Percentiles rank a stretch among this genome's conserved stretches.
These are phyloP conservation scores for Nasonovia ribisnigri DNA, from an alignment of 2,888 invertebrate species.

Conservation along the genomic window DNA sequence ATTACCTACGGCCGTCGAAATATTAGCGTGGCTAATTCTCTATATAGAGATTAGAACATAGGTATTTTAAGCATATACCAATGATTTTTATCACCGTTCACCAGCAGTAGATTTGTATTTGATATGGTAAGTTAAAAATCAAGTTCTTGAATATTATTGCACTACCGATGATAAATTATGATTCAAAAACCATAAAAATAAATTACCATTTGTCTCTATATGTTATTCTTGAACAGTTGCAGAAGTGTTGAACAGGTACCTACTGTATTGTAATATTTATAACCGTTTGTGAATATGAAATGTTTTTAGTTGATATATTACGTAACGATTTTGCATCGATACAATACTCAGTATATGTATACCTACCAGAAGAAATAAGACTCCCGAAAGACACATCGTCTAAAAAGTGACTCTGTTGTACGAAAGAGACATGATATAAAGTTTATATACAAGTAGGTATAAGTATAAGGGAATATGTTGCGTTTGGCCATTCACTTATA, in stretches of 20 bases:
- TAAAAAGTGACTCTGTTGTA: not conserved
- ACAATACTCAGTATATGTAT: not conserved
- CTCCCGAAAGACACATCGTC: not conserved
- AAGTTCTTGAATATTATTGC: not conserved
- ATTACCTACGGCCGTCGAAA: not conserved
- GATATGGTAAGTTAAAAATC: not conserved
- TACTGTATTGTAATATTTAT: not conserved
- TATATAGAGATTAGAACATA: not conserved
- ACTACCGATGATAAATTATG: not conserved
- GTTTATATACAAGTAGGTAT: not conserved
- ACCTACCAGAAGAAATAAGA: not conserved
- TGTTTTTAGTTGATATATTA: not conserved
- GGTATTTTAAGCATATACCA: not conserved
- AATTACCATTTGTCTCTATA: not conserved
- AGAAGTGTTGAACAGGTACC: not conserved
- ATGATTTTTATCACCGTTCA: not conserved
- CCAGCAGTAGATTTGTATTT: not conserved
- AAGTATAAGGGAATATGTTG: not conserved
- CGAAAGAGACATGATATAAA: not conserved
- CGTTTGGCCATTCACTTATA: not conserved
- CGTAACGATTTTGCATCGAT: not conserved
- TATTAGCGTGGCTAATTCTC: not conserved
- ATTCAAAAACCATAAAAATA: not conserved
- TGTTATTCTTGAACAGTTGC: not conserved
- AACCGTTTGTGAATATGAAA: not conserved